Percentiles rank a stretch among this genome's conserved stretches.
Conservation (phyloP, 2,888 invertebrate species). For the Protophormia terraenovae region DNA sequence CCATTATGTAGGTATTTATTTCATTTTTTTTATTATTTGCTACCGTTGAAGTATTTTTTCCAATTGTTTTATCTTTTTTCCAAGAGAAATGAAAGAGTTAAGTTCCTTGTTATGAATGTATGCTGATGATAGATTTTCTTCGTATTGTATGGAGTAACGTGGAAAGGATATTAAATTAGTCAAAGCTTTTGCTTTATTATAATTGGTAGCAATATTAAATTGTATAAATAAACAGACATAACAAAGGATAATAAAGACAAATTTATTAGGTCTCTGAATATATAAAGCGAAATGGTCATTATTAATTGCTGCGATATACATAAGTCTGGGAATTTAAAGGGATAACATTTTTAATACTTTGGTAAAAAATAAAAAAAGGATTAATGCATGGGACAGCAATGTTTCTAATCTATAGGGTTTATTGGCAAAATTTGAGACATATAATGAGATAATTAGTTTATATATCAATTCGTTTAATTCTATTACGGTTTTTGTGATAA, state of each 20-base stretch:
- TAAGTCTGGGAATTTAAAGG: not conserved
- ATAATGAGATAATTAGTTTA: no score
- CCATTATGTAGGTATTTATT: no score
- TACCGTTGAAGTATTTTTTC: no score
- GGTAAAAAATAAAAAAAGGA: no score
- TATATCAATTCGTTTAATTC: no score
- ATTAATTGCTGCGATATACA: not conserved
- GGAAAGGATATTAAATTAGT: slow-evolving; percentile 56
- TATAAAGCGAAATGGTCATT: slow-evolving; percentile 21
- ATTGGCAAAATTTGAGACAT: no score
- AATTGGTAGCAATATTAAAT: slow-evolving; percentile 40
- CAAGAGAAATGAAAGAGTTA: not conserved
- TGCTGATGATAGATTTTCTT: slow-evolving; percentile 27
- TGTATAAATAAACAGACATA: slow-evolving; percentile 4
- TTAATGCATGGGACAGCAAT: no score
- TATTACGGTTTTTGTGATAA: no score
- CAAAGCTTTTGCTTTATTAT: slow-evolving; percentile 39
- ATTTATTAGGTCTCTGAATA: not conserved
- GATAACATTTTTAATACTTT: not conserved
- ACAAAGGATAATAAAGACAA: slow-evolving; percentile 7
- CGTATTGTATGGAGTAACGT: not conserved
- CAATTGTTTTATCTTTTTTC: not conserved
- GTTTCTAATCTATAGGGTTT: no score
- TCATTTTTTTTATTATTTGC: not conserved
- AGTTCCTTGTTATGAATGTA: slow-evolving; percentile 12